Percentiles rank a stretch among this genome's conserved stretches.
These are phyloP conservation scores for Zonitis immaculata DNA, from an alignment of 2,888 invertebrate genomes.

Conservation along the genomic window DNA sequence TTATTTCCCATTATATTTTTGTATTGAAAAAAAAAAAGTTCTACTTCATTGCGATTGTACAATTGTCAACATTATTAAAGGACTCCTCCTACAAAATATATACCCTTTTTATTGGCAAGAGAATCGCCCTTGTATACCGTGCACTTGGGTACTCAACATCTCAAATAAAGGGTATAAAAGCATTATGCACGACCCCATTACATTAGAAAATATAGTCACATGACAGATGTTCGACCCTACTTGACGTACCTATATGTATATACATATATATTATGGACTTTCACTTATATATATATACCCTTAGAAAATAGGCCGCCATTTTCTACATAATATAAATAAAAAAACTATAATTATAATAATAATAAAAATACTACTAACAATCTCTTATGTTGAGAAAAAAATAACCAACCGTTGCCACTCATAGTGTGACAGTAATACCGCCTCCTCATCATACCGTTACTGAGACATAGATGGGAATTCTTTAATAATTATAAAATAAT, in stretches of 20 bases:
- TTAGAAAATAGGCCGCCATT: background rate
- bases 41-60: slow-evolving; percentile 20
- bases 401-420: background rate
- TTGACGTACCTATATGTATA: slow-evolving; percentile 13
- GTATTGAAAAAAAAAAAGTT: too few relatives aligned
- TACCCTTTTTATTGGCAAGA: slow-evolving; percentile 32
- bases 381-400: background rate
- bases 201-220: slow-evolving; percentile 32
- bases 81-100: slow-evolving; percentile 33
- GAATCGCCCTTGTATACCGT: slow-evolving; percentile 25
- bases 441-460: background rate
- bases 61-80: slow-evolving; percentile 26
- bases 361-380: background rate
- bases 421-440: background rate
- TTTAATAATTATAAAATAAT: slow-evolving; percentile 11
- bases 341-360: background rate
- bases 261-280: too few relatives aligned
- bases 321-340: background rate
- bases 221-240: slow-evolving; percentile 32
- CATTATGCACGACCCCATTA: slow-evolving; percentile 33
- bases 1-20: slow-evolving; percentile 6
- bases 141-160: slow-evolving; percentile 30
- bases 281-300: background rate
- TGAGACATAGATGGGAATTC: slow-evolving; percentile 4
- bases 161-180: slow-evolving; percentile 30